Evolutionary conservation across 1,140 invertebrate species (phyloP).

Genomic region (Apis dorsata): DNA sequence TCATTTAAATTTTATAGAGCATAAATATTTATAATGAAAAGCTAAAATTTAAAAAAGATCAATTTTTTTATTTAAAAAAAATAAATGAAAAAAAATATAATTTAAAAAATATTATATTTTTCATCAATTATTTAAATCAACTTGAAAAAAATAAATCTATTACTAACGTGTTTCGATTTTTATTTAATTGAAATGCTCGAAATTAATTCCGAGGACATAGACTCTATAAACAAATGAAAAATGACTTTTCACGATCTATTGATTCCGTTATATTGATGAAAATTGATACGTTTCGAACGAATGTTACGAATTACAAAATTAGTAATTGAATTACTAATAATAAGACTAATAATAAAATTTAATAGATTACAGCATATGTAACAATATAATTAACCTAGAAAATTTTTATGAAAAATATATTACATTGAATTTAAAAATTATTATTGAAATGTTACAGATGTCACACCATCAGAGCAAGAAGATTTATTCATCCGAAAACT

Average conservation of each 20-base stretch:
- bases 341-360: neutral
- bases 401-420: neutral
- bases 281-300: neutral
- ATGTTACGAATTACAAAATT: slow-evolving; percentile 3
- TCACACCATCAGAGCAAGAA: slow-evolving; percentile 95
- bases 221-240: slow-evolving; percentile 9
- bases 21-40: neutral
- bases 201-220: neutral
- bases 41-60: neutral
- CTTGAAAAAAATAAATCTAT: slow-evolving; percentile 14
- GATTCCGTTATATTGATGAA: neutral
- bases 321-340: neutral
- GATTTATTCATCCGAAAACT: slow-evolving; percentile 98
- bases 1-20: neutral
- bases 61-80: neutral
- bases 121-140: neutral
- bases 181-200: neutral
- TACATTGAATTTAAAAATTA: slow-evolving; percentile 16
- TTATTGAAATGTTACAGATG: slow-evolving; percentile 86
- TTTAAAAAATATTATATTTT: neutral
- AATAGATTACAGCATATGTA: neutral
- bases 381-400: neutral
- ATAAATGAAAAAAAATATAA: neutral
- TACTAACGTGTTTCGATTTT: neutral
- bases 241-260: neutral